Conservation (phyloP, 2,113 vertebrate genomes). For the Kryptolebias marmoratus region DNA sequence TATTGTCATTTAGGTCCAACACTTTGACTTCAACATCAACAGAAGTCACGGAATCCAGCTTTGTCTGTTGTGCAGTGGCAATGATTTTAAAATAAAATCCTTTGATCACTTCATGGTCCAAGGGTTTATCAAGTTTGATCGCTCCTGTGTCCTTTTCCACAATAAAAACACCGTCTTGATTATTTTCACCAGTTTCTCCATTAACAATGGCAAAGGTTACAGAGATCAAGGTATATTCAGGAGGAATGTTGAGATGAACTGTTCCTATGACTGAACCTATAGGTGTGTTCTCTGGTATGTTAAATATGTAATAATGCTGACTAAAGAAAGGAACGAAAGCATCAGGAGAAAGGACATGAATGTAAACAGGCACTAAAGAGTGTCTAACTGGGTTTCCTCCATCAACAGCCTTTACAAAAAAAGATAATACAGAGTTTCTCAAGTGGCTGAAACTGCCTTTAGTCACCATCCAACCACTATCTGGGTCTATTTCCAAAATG, state of each 20-base stretch:
- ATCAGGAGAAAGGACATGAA: conserved; percentile 91
- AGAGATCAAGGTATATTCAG: conserved; percentile 72
- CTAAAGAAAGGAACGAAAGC: conserved; percentile 86
- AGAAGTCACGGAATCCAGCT: conserved; percentile 86
- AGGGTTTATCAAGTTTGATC: conserved; percentile 91
- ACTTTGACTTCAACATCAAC: conserved; percentile 91
- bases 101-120: conserved; percentile 87
- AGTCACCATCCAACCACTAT: conserved; percentile 98
- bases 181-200: conserved; percentile 88
- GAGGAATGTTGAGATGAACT: conserved; percentile 79
- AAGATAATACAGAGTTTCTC: conserved; percentile 91
- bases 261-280: conserved; percentile 89
- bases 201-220: conserved; percentile 85
- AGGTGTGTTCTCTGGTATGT: conserved; percentile 86
- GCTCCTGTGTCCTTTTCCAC: conserved; percentile 89
- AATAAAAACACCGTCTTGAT: conserved; percentile 87
- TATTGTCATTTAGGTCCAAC: conserved; percentile 95
- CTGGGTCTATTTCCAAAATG: conserved; percentile 94
- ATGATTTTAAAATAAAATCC: conserved; percentile 90
- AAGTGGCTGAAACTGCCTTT: conserved; percentile 91
- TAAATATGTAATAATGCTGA: conserved; percentile 91
- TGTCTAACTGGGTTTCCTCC: conserved; percentile 89
- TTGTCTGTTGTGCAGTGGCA: conserved; percentile 85
- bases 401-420: conserved; percentile 97
- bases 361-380: conserved; percentile 92